A percentile compares a stretch with the other conserved stretches of the same genome.
Evolutionary conservation across 1,140 invertebrate genomes (phyloP).

Genomic region (Oreohelix idahoensis): DNA sequence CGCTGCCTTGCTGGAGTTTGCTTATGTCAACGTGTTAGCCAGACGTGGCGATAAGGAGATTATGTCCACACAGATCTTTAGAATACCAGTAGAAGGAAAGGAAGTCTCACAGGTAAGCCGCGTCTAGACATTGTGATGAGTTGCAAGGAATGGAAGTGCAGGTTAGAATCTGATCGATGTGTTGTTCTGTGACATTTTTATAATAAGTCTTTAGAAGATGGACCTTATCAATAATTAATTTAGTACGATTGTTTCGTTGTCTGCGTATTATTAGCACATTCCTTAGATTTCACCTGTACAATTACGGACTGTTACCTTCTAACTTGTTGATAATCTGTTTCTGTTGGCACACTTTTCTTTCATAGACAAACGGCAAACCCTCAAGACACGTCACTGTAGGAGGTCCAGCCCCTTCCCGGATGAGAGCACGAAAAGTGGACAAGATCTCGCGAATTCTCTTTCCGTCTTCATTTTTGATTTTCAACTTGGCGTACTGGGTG

Average conservation of each 20-base stretch:
- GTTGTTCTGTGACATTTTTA: too few species aligned
- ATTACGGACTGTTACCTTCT: too few species aligned
- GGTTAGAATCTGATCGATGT: too few species aligned
- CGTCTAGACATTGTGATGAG: too few species aligned
- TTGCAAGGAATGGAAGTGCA: too few species aligned
- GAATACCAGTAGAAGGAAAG: conserved; percentile 6
- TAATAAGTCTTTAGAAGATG: too few species aligned
- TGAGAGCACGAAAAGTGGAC: conserved; percentile 46
- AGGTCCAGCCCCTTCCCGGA: background rate
- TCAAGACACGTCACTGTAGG: conserved; percentile 7
- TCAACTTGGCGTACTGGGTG: conserved; percentile 36
- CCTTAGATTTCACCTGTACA: too few species aligned
- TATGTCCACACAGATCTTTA: conserved; percentile 29
- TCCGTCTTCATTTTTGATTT: conserved; percentile 47
- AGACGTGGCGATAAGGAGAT: conserved; percentile 45
- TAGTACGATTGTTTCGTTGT: too few species aligned
- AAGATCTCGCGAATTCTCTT: conserved; percentile 49
- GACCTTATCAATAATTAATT: too few species aligned
- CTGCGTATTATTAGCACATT: too few species aligned
- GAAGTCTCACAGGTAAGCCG: background rate
- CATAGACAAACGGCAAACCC: conserved; percentile 38
- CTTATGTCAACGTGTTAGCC: conserved; percentile 78
- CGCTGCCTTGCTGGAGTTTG: conserved; percentile 86
- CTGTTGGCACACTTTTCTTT: background rate
- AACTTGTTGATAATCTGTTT: too few species aligned